Conservation (phyloP, 1,140 invertebrate species). For the Drosophila cardini region DNA sequence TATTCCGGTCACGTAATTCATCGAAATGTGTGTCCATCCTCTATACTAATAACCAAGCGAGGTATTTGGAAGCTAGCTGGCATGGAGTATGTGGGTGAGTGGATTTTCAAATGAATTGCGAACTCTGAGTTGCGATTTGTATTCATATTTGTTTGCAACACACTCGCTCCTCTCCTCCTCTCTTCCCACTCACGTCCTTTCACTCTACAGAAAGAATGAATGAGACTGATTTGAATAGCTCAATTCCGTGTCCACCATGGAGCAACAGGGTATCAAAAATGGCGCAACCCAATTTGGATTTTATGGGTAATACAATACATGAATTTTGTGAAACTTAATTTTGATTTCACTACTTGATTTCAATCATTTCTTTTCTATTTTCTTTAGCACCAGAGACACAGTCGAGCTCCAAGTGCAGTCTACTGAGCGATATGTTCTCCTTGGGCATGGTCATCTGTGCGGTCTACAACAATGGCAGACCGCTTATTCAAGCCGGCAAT, state of each 20-base stretch:
- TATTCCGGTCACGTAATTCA: slow-evolving; percentile 93
- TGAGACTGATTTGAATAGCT: slow-evolving; percentile 89
- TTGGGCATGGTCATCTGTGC: slow-evolving; percentile 96
- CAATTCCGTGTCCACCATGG: slow-evolving; percentile 92
- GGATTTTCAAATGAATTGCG: slow-evolving; percentile 62
- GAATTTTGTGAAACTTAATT: neutral
- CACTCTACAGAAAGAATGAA: slow-evolving; percentile 88
- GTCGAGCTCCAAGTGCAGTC: slow-evolving; percentile 91
- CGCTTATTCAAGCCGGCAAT: slow-evolving; percentile 95
- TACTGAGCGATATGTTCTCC: slow-evolving; percentile 97
- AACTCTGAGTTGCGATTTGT: slow-evolving; percentile 46
- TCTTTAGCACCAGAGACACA: slow-evolving; percentile 94
- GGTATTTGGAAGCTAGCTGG: slow-evolving; percentile 98
- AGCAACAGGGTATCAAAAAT: slow-evolving; percentile 95
- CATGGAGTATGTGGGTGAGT: slow-evolving; percentile 95
- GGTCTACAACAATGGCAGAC: slow-evolving; percentile 94
- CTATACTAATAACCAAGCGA: slow-evolving; percentile 96
- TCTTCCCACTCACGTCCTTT: too few relatives aligned
- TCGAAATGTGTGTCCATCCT: slow-evolving; percentile 96
- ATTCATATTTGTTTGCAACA: slow-evolving; percentile 51
- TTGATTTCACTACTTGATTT: slow-evolving; percentile 48
- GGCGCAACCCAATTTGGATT: slow-evolving; percentile 96
- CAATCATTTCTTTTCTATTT: slow-evolving; percentile 45
- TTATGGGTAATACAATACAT: slow-evolving; percentile 87
- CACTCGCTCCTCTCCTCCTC: slow-evolving; percentile 59